Base-by-base conservation (phyloP, 1,140 invertebrate genomes). In the Calycopis cecrops region DNA sequence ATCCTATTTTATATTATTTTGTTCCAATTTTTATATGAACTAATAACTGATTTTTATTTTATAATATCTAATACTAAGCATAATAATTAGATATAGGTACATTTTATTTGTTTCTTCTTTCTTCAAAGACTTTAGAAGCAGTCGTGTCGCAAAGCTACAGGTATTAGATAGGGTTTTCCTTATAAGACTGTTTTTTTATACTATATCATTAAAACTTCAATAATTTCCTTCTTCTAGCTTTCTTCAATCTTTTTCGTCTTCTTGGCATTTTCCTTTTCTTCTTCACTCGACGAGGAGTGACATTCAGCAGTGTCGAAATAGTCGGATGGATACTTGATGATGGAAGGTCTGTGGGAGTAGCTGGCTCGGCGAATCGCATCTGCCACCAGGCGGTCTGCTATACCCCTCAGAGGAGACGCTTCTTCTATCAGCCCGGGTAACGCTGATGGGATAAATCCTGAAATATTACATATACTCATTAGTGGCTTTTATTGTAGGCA, bases 331-430 rank as follows among this genome's bases (percentile, higher is more conserved):
- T 84, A 87, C 48, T 84, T 87, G 4, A 76, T 67, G 4, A 70
- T 60, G 6, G 73, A 73, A 0, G 79, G 79, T 59, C 80, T 62
- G n/a, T 70, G 64, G 0, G 77, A 81, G 1, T 82, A 65, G 47
- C 84, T 87, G 3, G 79, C 77, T 55, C 84, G 51, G 48, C 68
- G 57, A n/a, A 87, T 73, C 10, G 84, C 84, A 54, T 87, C 84
- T 0, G 67, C 79, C 0, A 84, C 80, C 2, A 85, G 60, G 28
- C 84, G 62, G 28, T 87, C 80, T 0, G 78, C 57, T 14, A 84
- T 69, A 4, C 67, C 67, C 9, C 57, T 55, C 0, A 83, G 59
- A 0, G 81, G 78, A 0, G 72, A 76, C 4, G 21, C 49, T 4
- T 64, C 57, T n/a, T 59, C 57, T 40, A 61, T 35, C 11, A 42